Base-by-base conservation (phyloP, 2,113 vertebrate genomes). In the Solea senegalensis region DNA sequence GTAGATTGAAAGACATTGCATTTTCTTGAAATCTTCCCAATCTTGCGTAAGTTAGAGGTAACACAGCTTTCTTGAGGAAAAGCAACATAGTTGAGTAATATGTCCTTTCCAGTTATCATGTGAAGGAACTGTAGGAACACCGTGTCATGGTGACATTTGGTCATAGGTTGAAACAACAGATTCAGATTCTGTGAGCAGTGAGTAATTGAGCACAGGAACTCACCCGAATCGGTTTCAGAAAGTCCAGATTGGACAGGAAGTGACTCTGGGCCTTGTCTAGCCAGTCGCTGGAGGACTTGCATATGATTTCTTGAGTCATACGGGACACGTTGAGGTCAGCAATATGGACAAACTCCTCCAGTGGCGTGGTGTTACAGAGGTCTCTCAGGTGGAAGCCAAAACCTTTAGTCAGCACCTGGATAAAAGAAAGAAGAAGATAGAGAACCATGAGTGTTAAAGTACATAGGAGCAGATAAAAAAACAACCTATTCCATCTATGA, bases 141-240 rank as follows among this genome's bases (percentile, higher is more conserved):
- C 0, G 5, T 46, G 21, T 46, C 21, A 13, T 27, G 13, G 4
- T 39, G 46, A 28, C 14, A 16, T 50, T 0, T 49, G 8, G 9
- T 34, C 2, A 34, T 34, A 34, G 5, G 0, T 3, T 34, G 3
- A 34, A 34, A 34, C 3, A 34, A 34, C 34, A 34, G 5, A 34
- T 34, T 34, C 34, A 34, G 34, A 34, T 21, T 21, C 21, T 21
- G 34, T 34, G 0, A 6, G 34, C 34, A 34, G 27, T 48, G 41
- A 46, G n/a, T n/a, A 11, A 49, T 45, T 49, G n/a, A 11, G 39
- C 7, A 6, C 6, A 4, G 54, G 7, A 43, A 81, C 94, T 95
- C 81, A 97, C 96, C 85, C 93, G 86, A 69, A 96, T 91, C 0
- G 96, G 95, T 81, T 95, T 97, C 21, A 97, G 72, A 75, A 95